Base-by-base conservation (phyloP, 2,797 vertebrate genomes). In the Channallabes apus region DNA sequence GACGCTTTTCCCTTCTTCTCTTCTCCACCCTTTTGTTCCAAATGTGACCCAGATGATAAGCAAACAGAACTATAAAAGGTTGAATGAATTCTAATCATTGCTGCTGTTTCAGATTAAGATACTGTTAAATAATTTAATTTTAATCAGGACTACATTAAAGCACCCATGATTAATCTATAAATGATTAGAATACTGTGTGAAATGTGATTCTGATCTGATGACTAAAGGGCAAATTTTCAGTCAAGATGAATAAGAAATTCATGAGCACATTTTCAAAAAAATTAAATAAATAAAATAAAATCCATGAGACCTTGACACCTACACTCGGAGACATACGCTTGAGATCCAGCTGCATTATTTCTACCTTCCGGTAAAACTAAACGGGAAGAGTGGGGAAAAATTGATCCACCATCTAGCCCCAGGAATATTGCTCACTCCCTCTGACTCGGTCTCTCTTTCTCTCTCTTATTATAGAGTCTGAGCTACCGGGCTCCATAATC, bases 401-500 rank as follows among this genome's bases (percentile, higher is more conserved):
- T 91, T 92, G 90, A 94, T 95, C 92, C 91, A 88, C 77, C 87
- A 91, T 89, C 89, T 91, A 90, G 93, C 95, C 92, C 91, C 92
- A 90, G 93, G 94, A 95, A 95, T 88, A 77, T 82, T 67, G 67
- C 35, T 85, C 59, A 82, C 86, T 86, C 86, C 81, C 83, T 88
- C 83, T 86, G 46, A 51, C 85, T 84, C 84, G 81, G 88, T 91
- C 92, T 84, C 86, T 82, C 78, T 78, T 73, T 78, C 84, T 84
- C 82, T 77, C 87, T 84, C 84, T 59, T 93, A 96, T 97, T 97
- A 96, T 92, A 92, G 92, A 94, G 94, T 95, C 93, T 95, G 92
- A 95, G 95, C 94, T 93, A 94, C 93, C 88, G 93, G 92, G 95
- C 94, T 94, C 94, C 92, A 94, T 95, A 95, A 95, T 96, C 95